Conservation (phyloP, 2,113 vertebrate species). For the Pseudopipra pipra region DNA sequence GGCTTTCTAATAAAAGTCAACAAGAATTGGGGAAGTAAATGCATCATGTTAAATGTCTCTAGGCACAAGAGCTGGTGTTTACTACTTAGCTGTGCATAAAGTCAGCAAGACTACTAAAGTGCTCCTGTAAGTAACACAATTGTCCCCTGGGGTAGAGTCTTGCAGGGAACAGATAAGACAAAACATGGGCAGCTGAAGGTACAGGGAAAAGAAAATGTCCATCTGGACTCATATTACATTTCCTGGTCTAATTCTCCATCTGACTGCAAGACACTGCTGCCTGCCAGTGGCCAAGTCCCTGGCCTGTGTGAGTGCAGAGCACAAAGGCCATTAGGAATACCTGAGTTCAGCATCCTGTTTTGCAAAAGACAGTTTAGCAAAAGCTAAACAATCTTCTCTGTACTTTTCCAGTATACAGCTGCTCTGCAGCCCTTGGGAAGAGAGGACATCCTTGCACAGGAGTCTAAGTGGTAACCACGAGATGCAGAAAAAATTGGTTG, state of each 20-base stretch:
- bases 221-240: not conserved
- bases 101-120: not conserved
- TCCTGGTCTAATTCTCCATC: not conserved
- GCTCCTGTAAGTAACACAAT: not conserved
- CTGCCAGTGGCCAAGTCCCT: not conserved
- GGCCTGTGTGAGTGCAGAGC: not conserved
- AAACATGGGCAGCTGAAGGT: not conserved
- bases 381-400: not conserved
- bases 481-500: not conserved
- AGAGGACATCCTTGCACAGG: not conserved
- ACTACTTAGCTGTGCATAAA: not conserved
- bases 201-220: not conserved
- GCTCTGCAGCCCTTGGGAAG: not conserved
- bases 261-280: not conserved
- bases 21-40: not conserved
- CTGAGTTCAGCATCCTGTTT: not conserved
- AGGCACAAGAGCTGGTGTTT: not conserved
- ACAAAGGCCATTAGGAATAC: not conserved
- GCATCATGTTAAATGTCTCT: not conserved
- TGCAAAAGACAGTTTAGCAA: not conserved
- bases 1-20: slow-evolving; percentile 12
- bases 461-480: not conserved
- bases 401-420: not conserved
- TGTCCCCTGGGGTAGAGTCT: not conserved
- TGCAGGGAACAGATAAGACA: not conserved